phyloP scores from a whole-genome alignment of 2,888 invertebrate genomes.

The Stomorhina lunata region DNA sequence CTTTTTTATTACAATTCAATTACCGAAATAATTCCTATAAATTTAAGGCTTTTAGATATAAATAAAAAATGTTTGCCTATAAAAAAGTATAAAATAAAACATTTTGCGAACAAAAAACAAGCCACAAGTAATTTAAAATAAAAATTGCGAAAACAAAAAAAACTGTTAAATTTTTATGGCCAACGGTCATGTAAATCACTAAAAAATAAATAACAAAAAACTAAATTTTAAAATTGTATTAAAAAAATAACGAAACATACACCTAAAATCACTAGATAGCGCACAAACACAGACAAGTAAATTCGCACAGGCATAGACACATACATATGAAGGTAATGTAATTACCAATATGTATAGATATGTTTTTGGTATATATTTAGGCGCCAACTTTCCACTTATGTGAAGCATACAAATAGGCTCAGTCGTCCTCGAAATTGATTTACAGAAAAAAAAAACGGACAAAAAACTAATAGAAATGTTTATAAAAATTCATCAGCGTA shows the following conservation, averaged over 20 bases:
- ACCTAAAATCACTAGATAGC: background rate
- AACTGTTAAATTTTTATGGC: conserved; percentile 19
- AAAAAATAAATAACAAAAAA: background rate
- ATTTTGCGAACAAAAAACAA: background rate
- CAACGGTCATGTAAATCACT: background rate
- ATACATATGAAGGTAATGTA: conserved; percentile 43
- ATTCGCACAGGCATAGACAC: background rate
- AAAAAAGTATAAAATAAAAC: background rate
- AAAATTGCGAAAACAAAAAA: background rate
- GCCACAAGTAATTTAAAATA: conserved; percentile 20
- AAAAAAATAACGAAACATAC: background rate
- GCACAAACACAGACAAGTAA: background rate
- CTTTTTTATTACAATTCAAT: conserved; percentile 20
- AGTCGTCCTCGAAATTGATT: conserved; percentile 46
- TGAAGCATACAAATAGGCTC: background rate
- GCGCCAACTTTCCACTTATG: conserved; percentile 40
- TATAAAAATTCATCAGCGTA: conserved; percentile 57
- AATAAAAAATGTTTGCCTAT: no score
- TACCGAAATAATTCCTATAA: conserved; percentile 34
- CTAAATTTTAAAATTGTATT: background rate
- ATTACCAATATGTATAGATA: no score
- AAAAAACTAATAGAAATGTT: background rate
- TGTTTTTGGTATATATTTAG: no score
- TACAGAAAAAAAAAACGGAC: conserved; percentile 3
- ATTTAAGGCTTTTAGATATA: background rate